phyloP scores from a whole-genome alignment of 1,140 invertebrate genomes.

The Penaeus indicus region DNA sequence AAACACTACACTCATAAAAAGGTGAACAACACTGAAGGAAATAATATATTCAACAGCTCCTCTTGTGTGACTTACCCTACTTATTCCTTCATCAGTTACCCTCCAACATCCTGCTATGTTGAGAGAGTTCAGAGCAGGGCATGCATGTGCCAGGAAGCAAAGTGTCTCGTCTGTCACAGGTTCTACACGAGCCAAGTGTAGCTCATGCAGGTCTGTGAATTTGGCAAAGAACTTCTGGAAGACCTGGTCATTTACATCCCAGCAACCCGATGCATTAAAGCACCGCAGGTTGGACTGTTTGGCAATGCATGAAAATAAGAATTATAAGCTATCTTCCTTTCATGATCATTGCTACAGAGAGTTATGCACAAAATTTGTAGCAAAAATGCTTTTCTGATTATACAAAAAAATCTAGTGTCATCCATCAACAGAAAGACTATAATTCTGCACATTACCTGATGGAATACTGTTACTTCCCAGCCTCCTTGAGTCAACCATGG shows the following conservation, averaged over 20 bases:
- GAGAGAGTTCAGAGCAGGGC: background rate
- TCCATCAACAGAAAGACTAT: background rate
- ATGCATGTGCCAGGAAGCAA: slow-evolving; percentile 9
- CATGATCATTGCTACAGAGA: no score
- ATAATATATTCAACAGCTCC: no score
- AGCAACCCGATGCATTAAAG: background rate
- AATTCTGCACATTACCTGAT: slow-evolving; percentile 12
- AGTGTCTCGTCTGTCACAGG: background rate
- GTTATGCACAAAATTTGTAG: no score
- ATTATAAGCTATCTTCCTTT: no score
- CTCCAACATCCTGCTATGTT: slow-evolving; percentile 30
- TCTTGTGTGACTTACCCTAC: slow-evolving; percentile 4
- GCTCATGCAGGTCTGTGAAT: background rate
- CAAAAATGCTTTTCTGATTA: no score
- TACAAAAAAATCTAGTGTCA: no score
- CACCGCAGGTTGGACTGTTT: slow-evolving; percentile 3
- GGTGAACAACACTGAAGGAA: no score
- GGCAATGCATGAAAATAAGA: no score
- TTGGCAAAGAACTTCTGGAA: slow-evolving; percentile 29
- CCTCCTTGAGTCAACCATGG: slow-evolving; percentile 15
- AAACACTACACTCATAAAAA: no score
- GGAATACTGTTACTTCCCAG: background rate
- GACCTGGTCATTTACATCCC: slow-evolving; percentile 6
- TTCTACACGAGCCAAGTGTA: slow-evolving; percentile 8
- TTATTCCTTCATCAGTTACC: slow-evolving; percentile 32